Conservation (phyloP, 2,888 invertebrate species). For the Callinectes sapidus region DNA sequence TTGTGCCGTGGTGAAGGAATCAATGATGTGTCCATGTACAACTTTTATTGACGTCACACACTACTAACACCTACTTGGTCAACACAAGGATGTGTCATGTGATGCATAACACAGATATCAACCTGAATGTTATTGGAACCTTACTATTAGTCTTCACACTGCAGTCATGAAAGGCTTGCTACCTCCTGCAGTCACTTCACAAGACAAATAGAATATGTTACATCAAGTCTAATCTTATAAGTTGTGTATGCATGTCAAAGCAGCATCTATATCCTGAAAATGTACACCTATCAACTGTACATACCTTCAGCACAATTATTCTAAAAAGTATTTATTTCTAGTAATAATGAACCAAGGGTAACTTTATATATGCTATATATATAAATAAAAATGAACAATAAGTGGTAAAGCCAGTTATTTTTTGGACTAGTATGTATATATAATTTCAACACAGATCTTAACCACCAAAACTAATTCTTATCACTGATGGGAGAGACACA, state of each 20-base stretch:
- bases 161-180: neutral
- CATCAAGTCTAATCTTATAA: neutral
- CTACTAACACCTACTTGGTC: conserved; percentile 1
- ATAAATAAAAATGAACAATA: neutral
- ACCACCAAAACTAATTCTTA: neutral
- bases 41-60: conserved; percentile 33
- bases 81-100: neutral
- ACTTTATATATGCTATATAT: neutral
- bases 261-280: neutral
- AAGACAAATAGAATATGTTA: neutral
- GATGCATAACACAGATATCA: neutral
- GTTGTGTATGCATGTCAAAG: neutral
- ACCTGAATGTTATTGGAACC: neutral
- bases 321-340: neutral
- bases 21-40: neutral
- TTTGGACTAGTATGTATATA: neutral
- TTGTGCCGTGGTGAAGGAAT: neutral
- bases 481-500: neutral
- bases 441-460: neutral
- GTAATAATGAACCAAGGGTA: neutral
- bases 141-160: neutral
- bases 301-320: neutral
- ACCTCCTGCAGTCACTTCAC: neutral
- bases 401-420: too few species aligned
- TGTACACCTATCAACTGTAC: neutral